Conservation (phyloP, 2,113 vertebrate species). For the Odontophorus gujanensis region DNA sequence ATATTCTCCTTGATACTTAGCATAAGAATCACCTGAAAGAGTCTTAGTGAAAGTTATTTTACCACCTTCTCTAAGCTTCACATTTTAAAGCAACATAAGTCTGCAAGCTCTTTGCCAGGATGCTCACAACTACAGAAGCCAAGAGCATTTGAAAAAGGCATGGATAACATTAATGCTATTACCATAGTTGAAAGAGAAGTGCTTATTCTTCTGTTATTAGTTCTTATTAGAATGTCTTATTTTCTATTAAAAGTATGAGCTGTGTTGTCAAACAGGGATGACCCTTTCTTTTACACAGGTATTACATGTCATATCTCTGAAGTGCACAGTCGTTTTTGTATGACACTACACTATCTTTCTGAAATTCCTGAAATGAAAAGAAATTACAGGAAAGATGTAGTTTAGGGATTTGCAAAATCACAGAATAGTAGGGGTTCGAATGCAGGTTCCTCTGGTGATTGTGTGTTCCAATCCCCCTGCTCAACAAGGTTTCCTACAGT, state of each 20-base stretch:
- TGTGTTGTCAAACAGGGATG: background rate
- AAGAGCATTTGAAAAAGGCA: background rate
- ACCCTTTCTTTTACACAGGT: background rate
- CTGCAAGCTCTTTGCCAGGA: background rate
- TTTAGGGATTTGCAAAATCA: background rate
- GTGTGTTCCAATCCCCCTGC: no score
- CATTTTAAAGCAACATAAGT: constrained; percentile 18
- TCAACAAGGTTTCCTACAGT: no score
- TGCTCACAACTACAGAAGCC: background rate
- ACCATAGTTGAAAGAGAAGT: background rate
- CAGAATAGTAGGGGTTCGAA: no score
- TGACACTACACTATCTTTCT: background rate
- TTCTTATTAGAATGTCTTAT: background rate
- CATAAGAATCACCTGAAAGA: background rate
- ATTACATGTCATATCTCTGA: background rate
- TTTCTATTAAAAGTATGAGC: constrained; percentile 10
- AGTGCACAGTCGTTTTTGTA: background rate
- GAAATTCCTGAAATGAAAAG: background rate
- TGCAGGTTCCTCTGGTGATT: no score
- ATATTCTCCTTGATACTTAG: background rate
- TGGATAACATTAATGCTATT: constrained; percentile 38
- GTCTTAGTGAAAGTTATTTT: background rate
- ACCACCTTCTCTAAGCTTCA: background rate
- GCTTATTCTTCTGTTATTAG: constrained; percentile 16
- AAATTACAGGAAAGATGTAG: background rate